Evolutionary conservation across 2,113 vertebrate species (phyloP).

Genomic region (Piprites chloris): DNA sequence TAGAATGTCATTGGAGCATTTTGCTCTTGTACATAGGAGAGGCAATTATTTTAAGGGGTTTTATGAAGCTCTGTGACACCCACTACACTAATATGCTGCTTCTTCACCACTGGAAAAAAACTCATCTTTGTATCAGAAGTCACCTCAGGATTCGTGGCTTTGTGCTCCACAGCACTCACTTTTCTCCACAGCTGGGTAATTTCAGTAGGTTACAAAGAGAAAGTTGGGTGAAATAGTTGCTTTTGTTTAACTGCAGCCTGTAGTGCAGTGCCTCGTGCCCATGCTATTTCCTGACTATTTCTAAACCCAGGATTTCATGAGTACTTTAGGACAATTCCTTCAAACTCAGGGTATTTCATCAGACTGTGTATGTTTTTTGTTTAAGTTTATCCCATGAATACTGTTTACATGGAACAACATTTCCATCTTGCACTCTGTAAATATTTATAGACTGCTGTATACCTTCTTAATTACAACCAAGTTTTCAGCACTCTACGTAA

Average conservation of each 20-base stretch:
- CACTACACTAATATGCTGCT: background rate
- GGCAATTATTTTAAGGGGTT: conserved; percentile 18
- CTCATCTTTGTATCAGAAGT: background rate
- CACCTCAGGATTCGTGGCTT: background rate
- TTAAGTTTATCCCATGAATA: background rate
- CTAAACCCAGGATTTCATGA: background rate
- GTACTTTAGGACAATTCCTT: background rate
- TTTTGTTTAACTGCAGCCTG: background rate
- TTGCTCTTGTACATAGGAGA: background rate
- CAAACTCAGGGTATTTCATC: background rate
- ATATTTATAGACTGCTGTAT: background rate
- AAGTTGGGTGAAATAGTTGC: background rate
- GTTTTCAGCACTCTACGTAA: background rate
- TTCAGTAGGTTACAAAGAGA: background rate
- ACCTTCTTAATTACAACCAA: background rate
- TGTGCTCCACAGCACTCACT: background rate
- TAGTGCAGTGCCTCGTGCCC: background rate
- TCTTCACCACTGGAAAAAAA: background rate
- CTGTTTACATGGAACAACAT: background rate
- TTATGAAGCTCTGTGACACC: background rate
- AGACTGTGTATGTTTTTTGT: background rate
- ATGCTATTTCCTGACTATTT: background rate
- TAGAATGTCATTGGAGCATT: background rate
- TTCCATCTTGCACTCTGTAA: background rate
- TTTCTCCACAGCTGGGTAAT: background rate